Base-by-base conservation (phyloP, 1,140 invertebrate genomes). In the Drosophila rufa region DNA sequence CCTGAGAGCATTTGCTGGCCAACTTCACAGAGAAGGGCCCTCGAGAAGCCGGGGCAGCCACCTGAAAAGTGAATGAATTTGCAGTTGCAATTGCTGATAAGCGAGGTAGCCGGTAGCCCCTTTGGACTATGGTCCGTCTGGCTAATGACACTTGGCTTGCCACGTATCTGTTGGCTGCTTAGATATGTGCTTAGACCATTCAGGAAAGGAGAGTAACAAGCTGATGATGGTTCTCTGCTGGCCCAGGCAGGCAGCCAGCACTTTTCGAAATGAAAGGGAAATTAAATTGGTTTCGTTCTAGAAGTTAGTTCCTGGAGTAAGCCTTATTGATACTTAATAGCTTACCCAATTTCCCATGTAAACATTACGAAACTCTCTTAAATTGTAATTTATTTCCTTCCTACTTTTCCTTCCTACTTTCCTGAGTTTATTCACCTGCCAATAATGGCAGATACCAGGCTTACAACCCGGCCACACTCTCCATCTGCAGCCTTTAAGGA, bases 81-180 rank as follows among this genome's bases (percentile, higher is more conserved):
- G n/a, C 42, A 36, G 61, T 22, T 70, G 48, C 64, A 70, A 11
- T 33, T 68, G 22, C 47, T 50, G 67, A 70, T 70, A 70, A 70
- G 67, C 47, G 42, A 14, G 12, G 12, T 19, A 40, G 58, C 22
- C 59, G 12, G 12, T 27, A 48, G 58, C 22, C 59, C 36, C 64
- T n/a, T 38, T n/a, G 14, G 58, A 64, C 30, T 38, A 17, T 33
- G 14, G 40, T 19, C 43, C 22, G 33, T n/a, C 33, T 47, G 33
- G 42, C 65, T 67, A 67, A 67, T 67, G 65, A 64, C 65, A 30
- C 43, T 48, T 36, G 22, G 30, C 33, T 47, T 8, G 22, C 15
- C 62, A 66, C 38, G 17, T 58, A 45, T 46, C 42, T 48, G 22
- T 38, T 36, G 33, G 9, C 9, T 36, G 33, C 33, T 36, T 19